These are phyloP conservation scores for Psix sp. DNA, from an alignment of 1,140 invertebrate genomes.

Conservation along the genomic window DNA sequence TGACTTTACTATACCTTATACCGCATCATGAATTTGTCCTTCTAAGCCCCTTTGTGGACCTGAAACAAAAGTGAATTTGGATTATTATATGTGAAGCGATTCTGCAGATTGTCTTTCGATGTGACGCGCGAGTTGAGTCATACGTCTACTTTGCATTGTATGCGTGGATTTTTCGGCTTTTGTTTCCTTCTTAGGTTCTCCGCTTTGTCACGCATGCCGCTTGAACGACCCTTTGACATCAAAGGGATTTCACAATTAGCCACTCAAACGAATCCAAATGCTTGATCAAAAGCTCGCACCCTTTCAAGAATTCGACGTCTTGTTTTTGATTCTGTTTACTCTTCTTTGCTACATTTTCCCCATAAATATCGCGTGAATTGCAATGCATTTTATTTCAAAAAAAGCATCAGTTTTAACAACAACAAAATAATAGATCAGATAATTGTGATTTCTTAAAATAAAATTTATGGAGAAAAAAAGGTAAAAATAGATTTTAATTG, in stretches of 20 bases:
- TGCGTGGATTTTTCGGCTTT: constrained; percentile 49
- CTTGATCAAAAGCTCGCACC: constrained; percentile 23
- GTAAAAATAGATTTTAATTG: too few relatives aligned
- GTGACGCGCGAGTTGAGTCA: constrained; percentile 42
- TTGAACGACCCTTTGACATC: constrained; percentile 53
- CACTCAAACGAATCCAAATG: constrained; percentile 36
- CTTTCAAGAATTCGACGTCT: constrained; percentile 28
- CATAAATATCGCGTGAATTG: constrained; percentile 21
- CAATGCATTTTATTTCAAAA: not conserved
- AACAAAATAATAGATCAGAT: too few relatives aligned
- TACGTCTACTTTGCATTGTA: constrained; percentile 53
- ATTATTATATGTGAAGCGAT: constrained; percentile 37
- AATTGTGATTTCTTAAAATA: too few relatives aligned
- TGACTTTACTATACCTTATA: too few relatives aligned
- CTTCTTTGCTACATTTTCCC: not conserved
- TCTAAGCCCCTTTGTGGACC: constrained; percentile 15
- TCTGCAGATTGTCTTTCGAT: constrained; percentile 40
- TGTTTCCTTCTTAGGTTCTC: constrained; percentile 40
- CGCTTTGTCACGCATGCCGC: constrained; percentile 43
- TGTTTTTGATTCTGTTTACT: constrained; percentile 18
- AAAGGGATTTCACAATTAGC: constrained; percentile 56
- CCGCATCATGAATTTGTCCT: constrained; percentile 52
- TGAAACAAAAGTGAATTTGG: constrained; percentile 52
- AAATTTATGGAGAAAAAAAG: too few relatives aligned
- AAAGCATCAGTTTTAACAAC: too few relatives aligned